Evolutionary conservation across 2,888 invertebrate genomes (phyloP).

Genomic region (Suillia variegata): DNA sequence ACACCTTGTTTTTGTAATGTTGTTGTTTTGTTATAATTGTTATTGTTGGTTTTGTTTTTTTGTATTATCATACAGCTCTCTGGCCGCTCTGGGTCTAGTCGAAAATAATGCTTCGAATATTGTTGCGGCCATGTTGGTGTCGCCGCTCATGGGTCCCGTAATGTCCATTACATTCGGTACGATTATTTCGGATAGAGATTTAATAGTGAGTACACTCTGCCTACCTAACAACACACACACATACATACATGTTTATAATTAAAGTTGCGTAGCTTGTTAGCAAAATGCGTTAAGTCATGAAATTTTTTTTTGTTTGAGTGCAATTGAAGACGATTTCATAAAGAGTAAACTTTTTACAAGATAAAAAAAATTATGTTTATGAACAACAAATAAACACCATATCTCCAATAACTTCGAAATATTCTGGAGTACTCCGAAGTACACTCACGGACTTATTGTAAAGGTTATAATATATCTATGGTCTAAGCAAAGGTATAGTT

Average conservation of each 20-base stretch:
- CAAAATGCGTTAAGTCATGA: too few relatives aligned
- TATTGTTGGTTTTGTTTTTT: conserved; percentile 4
- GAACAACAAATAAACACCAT: too few relatives aligned
- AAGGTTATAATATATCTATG: too few relatives aligned
- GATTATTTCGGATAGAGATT: conserved; percentile 74
- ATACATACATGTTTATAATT: not conserved
- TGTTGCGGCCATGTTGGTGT: conserved; percentile 77
- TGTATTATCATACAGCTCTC: conserved; percentile 70
- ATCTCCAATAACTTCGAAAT: too few relatives aligned
- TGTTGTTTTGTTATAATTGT: conserved; percentile 4
- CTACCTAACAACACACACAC: not conserved
- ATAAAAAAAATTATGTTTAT: too few relatives aligned
- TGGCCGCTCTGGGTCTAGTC: conserved; percentile 81
- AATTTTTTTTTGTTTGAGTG: too few relatives aligned
- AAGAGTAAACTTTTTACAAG: too few relatives aligned
- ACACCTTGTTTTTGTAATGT: not conserved
- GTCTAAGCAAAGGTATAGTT: too few relatives aligned
- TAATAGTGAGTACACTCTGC: conserved; percentile 64
- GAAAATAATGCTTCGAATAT: conserved; percentile 85
- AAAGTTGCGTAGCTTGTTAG: too few relatives aligned
- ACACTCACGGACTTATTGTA: too few relatives aligned
- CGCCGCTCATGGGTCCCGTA: conserved; percentile 82
- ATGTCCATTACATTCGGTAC: conserved; percentile 86
- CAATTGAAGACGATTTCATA: too few relatives aligned
- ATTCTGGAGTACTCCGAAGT: too few relatives aligned